Evolutionary conservation across 92 coral and sea anemone genomes (phyloP).

Genomic region (Micromussa lordhowensis): DNA sequence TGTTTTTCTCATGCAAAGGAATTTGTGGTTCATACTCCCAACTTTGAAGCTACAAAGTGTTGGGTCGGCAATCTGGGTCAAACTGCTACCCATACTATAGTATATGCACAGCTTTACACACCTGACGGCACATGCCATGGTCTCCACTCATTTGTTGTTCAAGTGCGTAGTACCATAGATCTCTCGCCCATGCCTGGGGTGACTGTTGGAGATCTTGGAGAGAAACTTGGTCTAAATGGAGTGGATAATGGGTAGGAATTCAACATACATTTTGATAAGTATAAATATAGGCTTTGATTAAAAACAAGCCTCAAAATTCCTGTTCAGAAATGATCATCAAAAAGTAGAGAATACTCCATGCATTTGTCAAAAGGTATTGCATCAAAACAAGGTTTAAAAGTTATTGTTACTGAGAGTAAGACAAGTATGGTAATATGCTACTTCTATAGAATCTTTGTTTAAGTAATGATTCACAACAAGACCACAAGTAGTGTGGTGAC

Average conservation of each 20-base stretch:
- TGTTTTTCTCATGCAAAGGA: slow-evolving; percentile 55
- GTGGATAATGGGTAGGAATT: slow-evolving; percentile 93
- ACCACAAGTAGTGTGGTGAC: no score
- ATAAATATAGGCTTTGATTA: no score
- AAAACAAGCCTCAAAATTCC: no score
- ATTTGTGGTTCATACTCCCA: slow-evolving; percentile 89
- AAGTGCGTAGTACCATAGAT: slow-evolving; percentile 84
- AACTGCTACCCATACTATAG: slow-evolving; percentile 95
- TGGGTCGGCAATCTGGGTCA: slow-evolving; percentile 98
- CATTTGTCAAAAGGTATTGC: no score
- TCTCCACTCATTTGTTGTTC: slow-evolving; percentile 89
- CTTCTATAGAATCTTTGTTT: no score
- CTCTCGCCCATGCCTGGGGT: slow-evolving; percentile 92
- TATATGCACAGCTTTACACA: slow-evolving; percentile 96
- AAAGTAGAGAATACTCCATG: no score
- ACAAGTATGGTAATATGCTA: no score
- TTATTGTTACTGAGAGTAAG: no score
- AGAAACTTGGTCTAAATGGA: slow-evolving; percentile 93
- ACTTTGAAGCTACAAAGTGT: slow-evolving; percentile 91
- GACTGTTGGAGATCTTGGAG: slow-evolving; percentile 94
- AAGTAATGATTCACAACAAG: no score
- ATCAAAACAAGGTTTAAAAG: no score
- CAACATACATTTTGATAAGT: no score
- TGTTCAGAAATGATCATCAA: no score
- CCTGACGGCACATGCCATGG: slow-evolving; percentile 94